Evolutionary conservation across 2,888 invertebrate genomes (phyloP).

Genomic region (Ormyrus rosae): DNA sequence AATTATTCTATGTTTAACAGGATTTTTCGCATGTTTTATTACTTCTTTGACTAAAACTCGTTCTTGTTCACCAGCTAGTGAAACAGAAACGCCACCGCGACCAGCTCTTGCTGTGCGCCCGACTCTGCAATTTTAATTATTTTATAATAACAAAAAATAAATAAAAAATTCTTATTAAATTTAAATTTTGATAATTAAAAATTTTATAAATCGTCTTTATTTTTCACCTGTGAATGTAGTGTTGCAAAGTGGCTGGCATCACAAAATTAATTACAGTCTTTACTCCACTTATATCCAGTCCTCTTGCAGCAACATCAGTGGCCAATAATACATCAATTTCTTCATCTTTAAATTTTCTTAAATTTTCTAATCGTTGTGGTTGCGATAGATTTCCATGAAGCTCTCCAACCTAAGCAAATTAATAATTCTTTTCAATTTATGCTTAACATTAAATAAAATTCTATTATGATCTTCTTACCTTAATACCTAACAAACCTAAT

Average conservation of each 20-base stretch:
- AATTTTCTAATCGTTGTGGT: conserved; percentile 92
- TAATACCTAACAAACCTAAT: conserved; percentile 91
- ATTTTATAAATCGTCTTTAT: background rate
- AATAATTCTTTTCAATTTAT: no score
- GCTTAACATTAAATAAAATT: background rate
- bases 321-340: conserved; percentile 92
- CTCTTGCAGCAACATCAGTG: conserved; percentile 95
- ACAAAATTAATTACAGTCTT: conserved; percentile 98
- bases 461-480: conserved; percentile 77
- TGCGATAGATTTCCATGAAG: conserved; percentile 98
- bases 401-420: conserved; percentile 81
- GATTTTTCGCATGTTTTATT: conserved; percentile 88
- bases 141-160: background rate
- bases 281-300: conserved; percentile 97
- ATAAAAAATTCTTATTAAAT: background rate
- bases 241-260: conserved; percentile 95
- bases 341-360: conserved; percentile 91
- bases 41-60: conserved; percentile 93
- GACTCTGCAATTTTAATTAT: conserved; percentile 77
- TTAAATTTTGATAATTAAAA: background rate
- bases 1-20: conserved; percentile 92
- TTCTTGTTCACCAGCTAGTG: conserved; percentile 95
- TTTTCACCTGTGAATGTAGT: conserved; percentile 91
- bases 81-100: conserved; percentile 93
- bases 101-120: conserved; percentile 98